These are phyloP conservation scores for Brachylomia viminalis DNA, from an alignment of 2,888 invertebrate species.

Conservation along the genomic window DNA sequence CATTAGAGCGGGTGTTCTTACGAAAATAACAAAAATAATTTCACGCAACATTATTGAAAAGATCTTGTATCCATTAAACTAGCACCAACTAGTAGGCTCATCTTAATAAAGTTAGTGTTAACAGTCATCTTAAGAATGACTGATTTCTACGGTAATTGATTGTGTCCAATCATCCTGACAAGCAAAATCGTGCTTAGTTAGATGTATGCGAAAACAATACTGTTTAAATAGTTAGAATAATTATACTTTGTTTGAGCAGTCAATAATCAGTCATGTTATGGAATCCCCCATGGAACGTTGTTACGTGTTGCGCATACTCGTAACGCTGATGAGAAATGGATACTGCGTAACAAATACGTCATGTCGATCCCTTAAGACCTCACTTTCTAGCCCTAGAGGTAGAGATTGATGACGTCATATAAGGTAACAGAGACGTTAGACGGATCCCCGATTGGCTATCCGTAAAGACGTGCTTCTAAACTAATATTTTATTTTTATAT, in stretches of 20 bases:
- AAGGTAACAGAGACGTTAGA: conserved; percentile 49
- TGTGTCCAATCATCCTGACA: conserved; percentile 32
- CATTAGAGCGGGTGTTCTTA: background rate
- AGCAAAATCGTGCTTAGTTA: background rate
- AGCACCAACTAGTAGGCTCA: background rate
- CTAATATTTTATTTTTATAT: too few relatives aligned
- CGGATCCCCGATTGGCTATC: conserved; percentile 40
- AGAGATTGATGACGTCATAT: conserved; percentile 60
- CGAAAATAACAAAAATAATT: background rate
- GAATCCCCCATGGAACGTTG: conserved; percentile 48
- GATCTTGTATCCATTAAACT: background rate
- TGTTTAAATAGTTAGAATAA: conserved; percentile 18
- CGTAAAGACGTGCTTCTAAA: background rate
- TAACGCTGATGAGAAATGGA: conserved; percentile 55
- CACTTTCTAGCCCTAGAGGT: conserved; percentile 70
- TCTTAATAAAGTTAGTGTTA: background rate
- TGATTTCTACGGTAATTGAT: conserved; percentile 13
- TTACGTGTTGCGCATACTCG: conserved; percentile 50
- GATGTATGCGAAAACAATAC: conserved; percentile 33
- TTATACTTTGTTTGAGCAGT: conserved; percentile 50
- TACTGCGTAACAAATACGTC: conserved; percentile 59
- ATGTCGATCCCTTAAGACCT: conserved; percentile 62
- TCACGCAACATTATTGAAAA: background rate
- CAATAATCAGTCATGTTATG: conserved; percentile 52
- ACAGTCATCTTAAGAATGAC: conserved; percentile 1